Conservation (phyloP, 2,797 vertebrate genomes). For the Rhodeus uyekii region DNA sequence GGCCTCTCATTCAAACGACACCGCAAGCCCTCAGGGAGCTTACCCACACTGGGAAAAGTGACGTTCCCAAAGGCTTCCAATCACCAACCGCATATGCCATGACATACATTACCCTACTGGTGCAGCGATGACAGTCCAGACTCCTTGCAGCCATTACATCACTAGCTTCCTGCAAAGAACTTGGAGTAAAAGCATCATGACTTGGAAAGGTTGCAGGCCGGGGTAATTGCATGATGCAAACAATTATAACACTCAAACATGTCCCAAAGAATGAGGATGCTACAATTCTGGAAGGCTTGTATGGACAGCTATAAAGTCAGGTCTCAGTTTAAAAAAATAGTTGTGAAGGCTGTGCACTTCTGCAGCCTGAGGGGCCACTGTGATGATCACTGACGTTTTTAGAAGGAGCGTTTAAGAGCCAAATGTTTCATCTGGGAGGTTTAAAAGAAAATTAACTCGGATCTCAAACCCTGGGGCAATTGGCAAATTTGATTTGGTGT, state of each 20-base stretch:
- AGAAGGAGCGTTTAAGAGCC: constrained; percentile 49
- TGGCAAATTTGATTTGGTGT: constrained; percentile 56
- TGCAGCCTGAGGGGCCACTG: constrained; percentile 21
- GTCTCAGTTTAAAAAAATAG: constrained; percentile 8
- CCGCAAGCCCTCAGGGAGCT: constrained; percentile 17
- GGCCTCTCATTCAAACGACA: constrained; percentile 40
- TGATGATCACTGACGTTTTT: constrained; percentile 53
- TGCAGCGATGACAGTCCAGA: constrained; percentile 6
- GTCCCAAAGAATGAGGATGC: background rate
- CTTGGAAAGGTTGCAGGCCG: constrained; percentile 20
- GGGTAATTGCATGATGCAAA: constrained; percentile 32
- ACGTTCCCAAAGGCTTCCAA: constrained; percentile 28
- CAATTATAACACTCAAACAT: constrained; percentile 9
- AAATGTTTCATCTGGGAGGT: constrained; percentile 55
- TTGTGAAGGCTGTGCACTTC: constrained; percentile 1
- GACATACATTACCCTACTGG: constrained; percentile 16
- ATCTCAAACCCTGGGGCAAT: constrained; percentile 50
- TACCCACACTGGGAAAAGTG: constrained; percentile 16
- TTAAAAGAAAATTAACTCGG: constrained; percentile 56
- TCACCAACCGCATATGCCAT: constrained; percentile 4
- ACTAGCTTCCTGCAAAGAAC: background rate
- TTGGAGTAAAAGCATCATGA: background rate
- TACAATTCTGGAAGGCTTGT: background rate
- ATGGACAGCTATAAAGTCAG: background rate
- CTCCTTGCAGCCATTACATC: background rate